A percentile compares a stretch with the other conserved stretches of the same genome.
Evolutionary conservation across 2,797 vertebrate species (phyloP).

Genomic region (Pachyuromys duprasi): DNA sequence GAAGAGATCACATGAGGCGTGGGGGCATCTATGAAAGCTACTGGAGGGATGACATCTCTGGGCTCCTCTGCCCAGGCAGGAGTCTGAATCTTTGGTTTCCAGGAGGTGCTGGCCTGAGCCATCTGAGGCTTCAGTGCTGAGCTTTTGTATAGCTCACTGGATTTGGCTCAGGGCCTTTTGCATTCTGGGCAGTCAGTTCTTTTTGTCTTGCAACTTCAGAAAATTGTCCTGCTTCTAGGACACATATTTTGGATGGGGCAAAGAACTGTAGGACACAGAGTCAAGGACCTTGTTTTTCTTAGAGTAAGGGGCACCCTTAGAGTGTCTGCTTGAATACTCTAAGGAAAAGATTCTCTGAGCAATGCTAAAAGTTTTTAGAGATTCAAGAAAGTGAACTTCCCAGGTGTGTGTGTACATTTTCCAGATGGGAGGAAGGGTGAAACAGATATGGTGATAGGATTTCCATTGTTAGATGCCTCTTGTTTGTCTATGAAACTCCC

Average conservation of each 20-base stretch:
- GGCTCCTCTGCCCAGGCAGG: not conserved
- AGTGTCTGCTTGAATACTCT: not conserved
- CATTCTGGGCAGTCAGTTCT: not conserved
- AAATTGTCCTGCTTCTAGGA: not conserved
- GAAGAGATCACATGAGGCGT: not conserved
- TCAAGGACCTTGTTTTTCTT: not conserved
- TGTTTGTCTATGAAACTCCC: conserved; percentile 69
- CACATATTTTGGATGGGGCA: not conserved
- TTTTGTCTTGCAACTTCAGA: not conserved
- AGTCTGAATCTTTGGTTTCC: fast-evolving
- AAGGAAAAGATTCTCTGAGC: not conserved
- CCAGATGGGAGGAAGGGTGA: conserved; percentile 74
- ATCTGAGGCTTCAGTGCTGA: too few relatives aligned
- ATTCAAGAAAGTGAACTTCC: conserved; percentile 67
- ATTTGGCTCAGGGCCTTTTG: not conserved
- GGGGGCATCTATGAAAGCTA: not conserved
- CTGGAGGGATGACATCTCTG: not conserved
- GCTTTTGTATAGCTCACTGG: fast-evolving
- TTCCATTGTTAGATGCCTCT: conserved; percentile 77
- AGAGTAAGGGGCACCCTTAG: not conserved
- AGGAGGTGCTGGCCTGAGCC: not conserved
- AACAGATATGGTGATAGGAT: conserved; percentile 77
- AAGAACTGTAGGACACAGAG: not conserved
- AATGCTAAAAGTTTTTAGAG: conserved; percentile 58
- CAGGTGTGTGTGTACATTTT: not conserved